Evolutionary conservation across 2,113 vertebrate genomes (phyloP).

Genomic region (Jacana jacana): DNA sequence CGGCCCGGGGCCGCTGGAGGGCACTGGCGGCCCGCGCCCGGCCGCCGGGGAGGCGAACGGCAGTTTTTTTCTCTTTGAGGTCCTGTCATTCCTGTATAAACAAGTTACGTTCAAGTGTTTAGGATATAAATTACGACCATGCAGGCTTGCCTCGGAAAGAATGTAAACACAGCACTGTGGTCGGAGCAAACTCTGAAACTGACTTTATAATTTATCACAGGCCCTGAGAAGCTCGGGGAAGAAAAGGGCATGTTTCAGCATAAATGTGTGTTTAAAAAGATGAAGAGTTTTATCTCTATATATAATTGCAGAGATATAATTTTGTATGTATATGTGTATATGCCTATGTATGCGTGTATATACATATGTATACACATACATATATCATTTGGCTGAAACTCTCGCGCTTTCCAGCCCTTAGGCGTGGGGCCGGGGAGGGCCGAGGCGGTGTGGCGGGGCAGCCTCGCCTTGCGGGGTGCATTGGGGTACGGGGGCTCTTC

Average conservation of each 20-base stretch:
- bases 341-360: fast-evolving
- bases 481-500: fast-evolving
- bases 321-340: not conserved
- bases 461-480: fast-evolving
- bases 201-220: slow-evolving; percentile 86
- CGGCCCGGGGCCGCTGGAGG: slow-evolving; percentile 54
- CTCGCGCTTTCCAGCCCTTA: not conserved
- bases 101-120: slow-evolving; percentile 86
- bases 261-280: slow-evolving; percentile 51
- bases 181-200: slow-evolving; percentile 80
- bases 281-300: not conserved
- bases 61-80: slow-evolving; percentile 71
- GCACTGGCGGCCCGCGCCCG: slow-evolving; percentile 45
- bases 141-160: slow-evolving; percentile 83
- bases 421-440: not conserved
- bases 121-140: slow-evolving; percentile 87
- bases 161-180: slow-evolving; percentile 89
- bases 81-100: slow-evolving; percentile 84
- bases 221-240: slow-evolving; percentile 65
- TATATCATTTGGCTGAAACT: not conserved
- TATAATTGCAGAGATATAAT: not conserved
- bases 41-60: not conserved
- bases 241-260: slow-evolving; percentile 41
- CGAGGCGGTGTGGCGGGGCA: not conserved
- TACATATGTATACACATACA: fast-evolving